Evolutionary conservation across 2,113 vertebrate species (phyloP).

Genomic region (Aphelocoma coerulescens): DNA sequence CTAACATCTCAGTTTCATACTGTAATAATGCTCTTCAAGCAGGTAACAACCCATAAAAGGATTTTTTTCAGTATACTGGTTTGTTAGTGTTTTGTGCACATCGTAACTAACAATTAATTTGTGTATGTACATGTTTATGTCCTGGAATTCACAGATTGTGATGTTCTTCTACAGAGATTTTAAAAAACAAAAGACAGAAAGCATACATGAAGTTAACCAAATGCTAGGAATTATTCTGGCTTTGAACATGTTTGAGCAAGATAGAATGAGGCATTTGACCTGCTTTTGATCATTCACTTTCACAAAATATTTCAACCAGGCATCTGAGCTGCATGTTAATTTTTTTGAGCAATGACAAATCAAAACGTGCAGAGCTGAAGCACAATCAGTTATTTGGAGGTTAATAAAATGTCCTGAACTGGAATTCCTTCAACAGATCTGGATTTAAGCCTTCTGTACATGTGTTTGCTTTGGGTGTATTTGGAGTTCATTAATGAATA

Average conservation of each 20-base stretch:
- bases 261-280: background rate
- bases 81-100: background rate
- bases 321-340: background rate
- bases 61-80: background rate
- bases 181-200: background rate
- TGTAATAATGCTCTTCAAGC: background rate
- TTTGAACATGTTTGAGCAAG: conserved; percentile 2
- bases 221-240: background rate
- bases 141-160: background rate
- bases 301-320: background rate
- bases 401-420: background rate
- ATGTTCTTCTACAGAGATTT: background rate
- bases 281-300: conserved; percentile 8
- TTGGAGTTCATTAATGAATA: background rate
- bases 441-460: background rate
- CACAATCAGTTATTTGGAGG: background rate
- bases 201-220: background rate
- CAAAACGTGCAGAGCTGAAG: background rate
- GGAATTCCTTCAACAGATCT: conserved; percentile 1
- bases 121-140: background rate
- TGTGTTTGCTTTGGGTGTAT: background rate
- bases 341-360: conserved; percentile 13
- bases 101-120: background rate
- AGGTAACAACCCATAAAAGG: background rate
- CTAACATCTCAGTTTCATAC: background rate